phyloP scores from a whole-genome alignment of 2,797 vertebrate genomes.

The Anguilla anguilla region DNA sequence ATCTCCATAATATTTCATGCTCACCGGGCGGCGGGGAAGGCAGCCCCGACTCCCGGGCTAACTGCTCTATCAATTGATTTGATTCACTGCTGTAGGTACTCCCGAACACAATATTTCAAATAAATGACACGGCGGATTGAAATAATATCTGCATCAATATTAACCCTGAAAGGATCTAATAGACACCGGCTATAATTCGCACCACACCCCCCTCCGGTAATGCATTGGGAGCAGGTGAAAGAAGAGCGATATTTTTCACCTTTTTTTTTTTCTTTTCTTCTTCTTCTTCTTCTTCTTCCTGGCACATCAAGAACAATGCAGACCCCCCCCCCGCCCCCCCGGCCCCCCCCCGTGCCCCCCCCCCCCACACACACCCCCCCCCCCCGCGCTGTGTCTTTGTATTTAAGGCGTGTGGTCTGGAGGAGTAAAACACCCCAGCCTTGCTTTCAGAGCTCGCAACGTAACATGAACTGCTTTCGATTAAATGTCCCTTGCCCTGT shows the following conservation, averaged over 20 bases:
- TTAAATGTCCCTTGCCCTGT: slow-evolving; percentile 75
- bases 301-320: slow-evolving; percentile 18
- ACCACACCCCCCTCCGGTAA: slow-evolving; percentile 81
- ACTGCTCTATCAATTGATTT: slow-evolving; percentile 99
- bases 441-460: slow-evolving; percentile 64
- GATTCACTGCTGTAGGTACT: slow-evolving; percentile 96
- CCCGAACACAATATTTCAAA: slow-evolving; percentile 98
- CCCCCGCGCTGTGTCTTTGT: slow-evolving; percentile 70
- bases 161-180: slow-evolving; percentile 98
- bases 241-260: slow-evolving; percentile 71
- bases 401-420: slow-evolving; percentile 73
- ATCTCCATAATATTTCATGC: slow-evolving; percentile 99
- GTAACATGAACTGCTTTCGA: slow-evolving; percentile 73
- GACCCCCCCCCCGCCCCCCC: slow-evolving; percentile 33
- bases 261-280: slow-evolving; percentile 44
- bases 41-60: slow-evolving; percentile 85
- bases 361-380: slow-evolving; percentile 9
- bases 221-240: slow-evolving; percentile 75
- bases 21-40: slow-evolving; percentile 81
- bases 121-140: slow-evolving; percentile 95
- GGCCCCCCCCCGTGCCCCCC: too few species aligned
- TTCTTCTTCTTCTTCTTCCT: slow-evolving; percentile 30
- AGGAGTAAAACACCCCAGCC: slow-evolving; percentile 62
- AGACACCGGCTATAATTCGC: slow-evolving; percentile 90
- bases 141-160: slow-evolving; percentile 99